A percentile compares a stretch with the other conserved stretches of the same genome.
phyloP scores from a whole-genome alignment of 2,113 vertebrate genomes.

The Semnornis frantzii region DNA sequence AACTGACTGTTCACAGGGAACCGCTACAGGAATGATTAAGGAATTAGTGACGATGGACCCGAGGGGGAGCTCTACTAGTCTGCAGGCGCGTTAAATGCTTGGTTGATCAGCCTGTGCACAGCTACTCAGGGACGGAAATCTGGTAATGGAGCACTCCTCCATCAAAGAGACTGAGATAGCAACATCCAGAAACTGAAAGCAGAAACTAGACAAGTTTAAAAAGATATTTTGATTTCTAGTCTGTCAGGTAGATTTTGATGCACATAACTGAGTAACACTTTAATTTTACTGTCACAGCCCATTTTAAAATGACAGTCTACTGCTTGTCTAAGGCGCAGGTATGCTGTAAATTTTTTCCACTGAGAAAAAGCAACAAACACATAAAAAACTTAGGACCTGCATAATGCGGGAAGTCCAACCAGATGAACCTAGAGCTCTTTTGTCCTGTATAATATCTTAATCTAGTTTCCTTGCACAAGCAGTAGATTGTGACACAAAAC shows the following conservation, averaged over 20 bases:
- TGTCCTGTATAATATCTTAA: constrained; percentile 46
- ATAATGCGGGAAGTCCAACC: constrained; percentile 13
- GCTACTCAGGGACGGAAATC: neutral
- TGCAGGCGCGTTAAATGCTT: neutral
- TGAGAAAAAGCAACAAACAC: neutral
- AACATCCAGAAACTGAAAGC: constrained; percentile 5
- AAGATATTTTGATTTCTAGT: neutral
- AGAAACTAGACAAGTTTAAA: constrained; percentile 12
- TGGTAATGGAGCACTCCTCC: neutral
- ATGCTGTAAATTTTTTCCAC: neutral
- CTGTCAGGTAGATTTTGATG: neutral
- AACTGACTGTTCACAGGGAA: neutral
- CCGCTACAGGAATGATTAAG: neutral
- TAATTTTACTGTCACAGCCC: neutral
- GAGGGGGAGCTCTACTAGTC: constrained; percentile 38
- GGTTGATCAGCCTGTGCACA: neutral
- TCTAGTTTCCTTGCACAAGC: constrained; percentile 49
- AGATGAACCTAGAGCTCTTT: constrained; percentile 31
- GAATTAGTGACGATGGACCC: neutral
- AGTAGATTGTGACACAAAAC: constrained; percentile 37
- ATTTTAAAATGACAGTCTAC: neutral
- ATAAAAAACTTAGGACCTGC: neutral
- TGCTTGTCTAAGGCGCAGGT: neutral
- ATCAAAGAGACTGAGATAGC: neutral
- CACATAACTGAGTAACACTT: neutral